These are phyloP conservation scores for Syrmaticus mikado DNA, from an alignment of 2,113 vertebrate genomes.

Conservation along the genomic window DNA sequence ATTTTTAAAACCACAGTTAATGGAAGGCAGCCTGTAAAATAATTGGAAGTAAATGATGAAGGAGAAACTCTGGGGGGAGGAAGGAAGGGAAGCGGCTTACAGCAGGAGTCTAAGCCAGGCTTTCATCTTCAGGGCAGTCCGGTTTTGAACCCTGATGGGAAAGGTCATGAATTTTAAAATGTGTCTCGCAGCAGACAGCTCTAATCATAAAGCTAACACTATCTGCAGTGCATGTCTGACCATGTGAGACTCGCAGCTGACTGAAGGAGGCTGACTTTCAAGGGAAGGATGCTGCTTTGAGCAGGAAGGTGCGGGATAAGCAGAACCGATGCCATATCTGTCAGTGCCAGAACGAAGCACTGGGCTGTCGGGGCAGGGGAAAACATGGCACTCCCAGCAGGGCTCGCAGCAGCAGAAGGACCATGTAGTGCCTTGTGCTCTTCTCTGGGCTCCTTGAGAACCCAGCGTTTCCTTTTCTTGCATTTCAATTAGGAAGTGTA, in stretches of 20 bases:
- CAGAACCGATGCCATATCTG: background rate
- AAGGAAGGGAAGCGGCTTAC: slow-evolving; percentile 13
- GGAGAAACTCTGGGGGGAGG: slow-evolving; percentile 29
- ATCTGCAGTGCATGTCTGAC: slow-evolving; percentile 30
- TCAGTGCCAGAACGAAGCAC: background rate
- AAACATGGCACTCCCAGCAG: background rate
- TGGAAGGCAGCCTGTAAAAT: slow-evolving; percentile 65
- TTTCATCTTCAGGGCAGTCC: slow-evolving; percentile 74
- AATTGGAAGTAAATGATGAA: slow-evolving; percentile 63
- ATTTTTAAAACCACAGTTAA: slow-evolving; percentile 52
- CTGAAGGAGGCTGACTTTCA: slow-evolving; percentile 27
- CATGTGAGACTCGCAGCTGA: slow-evolving; percentile 6
- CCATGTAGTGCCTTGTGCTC: rapidly evolving
- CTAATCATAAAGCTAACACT: slow-evolving; percentile 63
- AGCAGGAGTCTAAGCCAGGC: slow-evolving; percentile 56
- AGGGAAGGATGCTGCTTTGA: background rate
- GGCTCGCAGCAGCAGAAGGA: background rate
- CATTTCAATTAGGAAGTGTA: background rate
- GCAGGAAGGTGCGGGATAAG: slow-evolving; percentile 23
- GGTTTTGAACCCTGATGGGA: slow-evolving; percentile 72
- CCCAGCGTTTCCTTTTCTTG: background rate
- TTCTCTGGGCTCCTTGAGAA: background rate
- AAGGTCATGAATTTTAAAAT: slow-evolving; percentile 81
- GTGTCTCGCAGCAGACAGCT: slow-evolving; percentile 68
- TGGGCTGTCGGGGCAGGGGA: rapidly evolving